Percentiles rank a stretch among this genome's conserved stretches.
phyloP scores from a whole-genome alignment of 2,888 invertebrate genomes.

The Rhingia rostrata region DNA sequence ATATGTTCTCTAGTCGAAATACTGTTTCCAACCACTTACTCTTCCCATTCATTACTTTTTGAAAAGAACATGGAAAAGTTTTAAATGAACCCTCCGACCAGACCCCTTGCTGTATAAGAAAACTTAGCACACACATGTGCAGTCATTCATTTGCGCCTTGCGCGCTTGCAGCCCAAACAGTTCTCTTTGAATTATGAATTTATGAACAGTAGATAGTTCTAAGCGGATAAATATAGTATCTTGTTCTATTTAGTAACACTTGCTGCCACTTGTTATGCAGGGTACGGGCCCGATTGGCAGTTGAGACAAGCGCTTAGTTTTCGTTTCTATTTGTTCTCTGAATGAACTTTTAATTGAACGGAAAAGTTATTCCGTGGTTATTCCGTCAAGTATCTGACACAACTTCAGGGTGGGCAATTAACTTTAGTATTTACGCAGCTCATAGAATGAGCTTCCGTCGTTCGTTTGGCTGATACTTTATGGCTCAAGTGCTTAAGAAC shows the following conservation, averaged over 20 bases:
- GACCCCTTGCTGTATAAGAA: background rate
- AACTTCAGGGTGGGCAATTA: too few relatives aligned
- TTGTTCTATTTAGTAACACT: conserved; percentile 57
- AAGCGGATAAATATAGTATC: conserved; percentile 34
- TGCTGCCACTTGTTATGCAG: conserved; percentile 33
- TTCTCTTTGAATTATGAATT: conserved; percentile 27
- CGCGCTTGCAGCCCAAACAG: background rate
- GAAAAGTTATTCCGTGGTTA: too few relatives aligned
- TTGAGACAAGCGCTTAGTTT: conserved; percentile 10
- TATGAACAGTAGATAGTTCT: conserved; percentile 18
- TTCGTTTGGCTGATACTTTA: conserved; percentile 8
- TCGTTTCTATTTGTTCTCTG: background rate
- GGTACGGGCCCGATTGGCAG: conserved; percentile 2
- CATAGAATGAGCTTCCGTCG: background rate
- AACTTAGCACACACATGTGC: conserved; percentile 29
- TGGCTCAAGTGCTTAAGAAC: background rate
- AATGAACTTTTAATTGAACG: background rate
- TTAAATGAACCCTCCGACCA: conserved; percentile 34
- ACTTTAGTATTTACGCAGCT: background rate
- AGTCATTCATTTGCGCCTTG: conserved; percentile 2
- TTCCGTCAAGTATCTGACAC: too few relatives aligned
- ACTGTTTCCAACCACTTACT: background rate
- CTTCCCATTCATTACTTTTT: conserved; percentile 26
- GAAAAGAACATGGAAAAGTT: conserved; percentile 33
- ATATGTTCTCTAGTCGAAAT: too few relatives aligned